Evolutionary conservation across 2,113 vertebrate species (phyloP), one percentile per base, ranked within the genome.

Genomic region (Elephas maximus): DNA sequence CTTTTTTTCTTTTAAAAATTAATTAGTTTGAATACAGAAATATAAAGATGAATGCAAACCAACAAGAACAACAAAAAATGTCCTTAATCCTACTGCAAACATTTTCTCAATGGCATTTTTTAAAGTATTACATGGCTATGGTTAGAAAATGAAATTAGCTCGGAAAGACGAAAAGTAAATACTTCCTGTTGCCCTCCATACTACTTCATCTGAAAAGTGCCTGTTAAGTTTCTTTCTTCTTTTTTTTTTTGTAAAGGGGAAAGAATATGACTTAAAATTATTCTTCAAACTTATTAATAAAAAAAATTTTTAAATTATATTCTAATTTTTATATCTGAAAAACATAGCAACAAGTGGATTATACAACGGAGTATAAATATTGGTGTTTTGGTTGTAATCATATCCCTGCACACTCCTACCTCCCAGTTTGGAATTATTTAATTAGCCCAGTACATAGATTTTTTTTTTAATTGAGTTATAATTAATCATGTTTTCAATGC

Each of bases 381-480:
- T 62, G 30, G 30, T 86, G 2, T 74, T 95, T 37, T 57, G 8
- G 28, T 65, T 69, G 74, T 48, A 95, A 79, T 89, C 71, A 60
- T 48, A 95, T 33, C 6, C 88, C 74, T 48, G 21, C 48, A 26
- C 0, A 41, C 26, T 65, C 78, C 41, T 87, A 1, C 44, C 3
- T 82, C 17, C 86, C 60, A 57, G 45, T 96, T 81, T 84, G 41
- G 62, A 77, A 92, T 93, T 73, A 94, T 18, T 57, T 96, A 63
- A 67, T 90, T 41, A 81, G 62, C 5, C 26, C 6, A 51, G 37
- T 48, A 65, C 8, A 80, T 1, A 88, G 51, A 84, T 60, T 78
- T 93, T 89, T 60, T 23, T 63, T 76, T 15, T 53, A 88, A 92
- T 76, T 73, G 44, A 96, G 77, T 86, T 80, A 84, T 97, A 96